A percentile compares a stretch with the other conserved stretches of the same genome.
phyloP scores from a whole-genome alignment of 1,140 invertebrate species.

The Drosophila malerkotliana region DNA sequence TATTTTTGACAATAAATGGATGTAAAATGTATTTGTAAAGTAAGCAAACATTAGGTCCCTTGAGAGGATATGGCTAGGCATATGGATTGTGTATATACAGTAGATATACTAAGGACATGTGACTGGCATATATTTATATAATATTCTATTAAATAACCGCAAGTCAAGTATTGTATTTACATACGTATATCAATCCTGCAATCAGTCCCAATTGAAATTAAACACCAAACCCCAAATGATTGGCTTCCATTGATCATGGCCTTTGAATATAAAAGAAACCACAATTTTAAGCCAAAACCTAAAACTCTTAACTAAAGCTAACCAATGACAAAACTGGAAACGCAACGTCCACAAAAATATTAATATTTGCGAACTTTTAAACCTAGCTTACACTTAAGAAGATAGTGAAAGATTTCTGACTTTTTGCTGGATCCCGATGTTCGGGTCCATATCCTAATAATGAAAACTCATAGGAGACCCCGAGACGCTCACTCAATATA shows the following conservation, averaged over 20 bases:
- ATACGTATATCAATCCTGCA: slow-evolving; percentile 14
- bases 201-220: slow-evolving; percentile 24
- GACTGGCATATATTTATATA: slow-evolving; percentile 44
- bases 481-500: slow-evolving; percentile 28
- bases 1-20: slow-evolving; percentile 76
- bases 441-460: slow-evolving; percentile 33
- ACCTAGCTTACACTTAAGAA: slow-evolving; percentile 40
- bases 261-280: slow-evolving; percentile 30
- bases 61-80: slow-evolving; percentile 17
- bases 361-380: slow-evolving; percentile 52
- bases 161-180: slow-evolving; percentile 23
- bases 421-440: slow-evolving; percentile 7
- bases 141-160: slow-evolving; percentile 26
- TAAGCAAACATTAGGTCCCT: slow-evolving; percentile 9
- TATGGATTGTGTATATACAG: slow-evolving; percentile 56
- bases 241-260: slow-evolving; percentile 52
- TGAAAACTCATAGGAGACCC: slow-evolving; percentile 10
- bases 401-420: slow-evolving; percentile 33
- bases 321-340: slow-evolving; percentile 65
- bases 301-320: slow-evolving; percentile 36
- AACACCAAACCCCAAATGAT: slow-evolving; percentile 43
- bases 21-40: slow-evolving; percentile 60
- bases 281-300: slow-evolving; percentile 20
- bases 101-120: slow-evolving; percentile 46
- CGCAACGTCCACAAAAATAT: slow-evolving; percentile 62